These are phyloP conservation scores for Sisyra terminalis DNA, from an alignment of 2,888 invertebrate species.

Conservation along the genomic window DNA sequence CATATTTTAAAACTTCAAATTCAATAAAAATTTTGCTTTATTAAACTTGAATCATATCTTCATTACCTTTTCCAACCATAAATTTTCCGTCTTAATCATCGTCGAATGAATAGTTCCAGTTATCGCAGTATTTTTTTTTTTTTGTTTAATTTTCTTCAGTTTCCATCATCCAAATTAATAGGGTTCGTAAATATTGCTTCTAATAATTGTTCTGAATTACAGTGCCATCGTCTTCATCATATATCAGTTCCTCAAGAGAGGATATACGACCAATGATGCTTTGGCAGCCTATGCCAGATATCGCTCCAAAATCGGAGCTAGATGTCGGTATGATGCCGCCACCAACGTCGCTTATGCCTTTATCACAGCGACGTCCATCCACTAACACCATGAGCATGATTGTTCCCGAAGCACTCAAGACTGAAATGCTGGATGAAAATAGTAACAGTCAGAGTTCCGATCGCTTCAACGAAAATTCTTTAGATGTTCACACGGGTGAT, in stretches of 20 bases:
- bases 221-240: conserved; percentile 4
- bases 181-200: neutral
- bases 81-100: too few relatives aligned
- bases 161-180: neutral
- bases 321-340: conserved; percentile 53
- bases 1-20: too few relatives aligned
- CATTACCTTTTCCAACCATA: too few relatives aligned
- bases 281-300: conserved; percentile 17
- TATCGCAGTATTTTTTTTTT: neutral
- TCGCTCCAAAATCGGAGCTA: conserved; percentile 32
- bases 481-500: conserved; percentile 8
- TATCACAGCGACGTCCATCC: conserved; percentile 46
- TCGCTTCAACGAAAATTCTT: conserved; percentile 16
- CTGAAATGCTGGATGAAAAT: conserved; percentile 53
- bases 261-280: conserved; percentile 15
- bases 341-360: conserved; percentile 39
- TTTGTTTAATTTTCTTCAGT: neutral
- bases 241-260: conserved; percentile 4
- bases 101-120: too few relatives aligned
- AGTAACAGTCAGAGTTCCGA: conserved; percentile 53
- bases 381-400: conserved; percentile 30
- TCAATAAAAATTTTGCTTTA: too few relatives aligned
- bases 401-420: conserved; percentile 37
- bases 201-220: conserved; percentile 8
- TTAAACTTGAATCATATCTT: too few relatives aligned